Base-by-base conservation (phyloP, 2,113 vertebrate genomes). In the Erythrolamprus reginae region DNA sequence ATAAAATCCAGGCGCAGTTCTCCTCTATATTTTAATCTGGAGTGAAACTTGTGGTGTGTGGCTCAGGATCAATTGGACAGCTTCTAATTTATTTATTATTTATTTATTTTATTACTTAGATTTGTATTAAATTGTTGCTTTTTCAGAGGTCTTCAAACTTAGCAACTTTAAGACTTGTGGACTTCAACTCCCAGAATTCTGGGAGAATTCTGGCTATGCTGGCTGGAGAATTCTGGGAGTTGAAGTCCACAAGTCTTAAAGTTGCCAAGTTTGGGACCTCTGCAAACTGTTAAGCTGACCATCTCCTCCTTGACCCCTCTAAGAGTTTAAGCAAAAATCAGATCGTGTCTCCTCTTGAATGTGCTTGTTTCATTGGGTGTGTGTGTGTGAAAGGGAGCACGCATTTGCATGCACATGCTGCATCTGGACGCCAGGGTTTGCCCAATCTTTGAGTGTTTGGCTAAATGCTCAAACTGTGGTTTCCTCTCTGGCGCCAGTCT, bases 401-500 rank as follows among this genome's bases (percentile, higher is more conserved):
- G 13, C 24, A 84, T 50, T 88, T 88, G 96, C 83, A 58, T 95
- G 96, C 95, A 94, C 95, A 97, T 95, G 96, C 97, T 95, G 98
- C 98, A 98, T 99, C 98, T 99, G 98, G 98, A 98, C 97, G 95
- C 97, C 98, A 98, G 98, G 97, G 98, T 98, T 98, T 97, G 97
- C 98, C 98, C 97, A 97, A 97, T 97, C 98, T 98, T 96, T 96
- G 98, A 98, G 98, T 98, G 98, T 99, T 99, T 98, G 98, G 98
- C 98, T 98, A 98, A 99, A 98, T 98, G 98, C 98, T 98, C 97
- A 98, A 98, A 98, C 98, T 98, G 98, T 96, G 99, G 98, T 98
- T 99, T 99, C 98, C 98, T 98, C 97, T 95, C 96, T 98, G 98
- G 98, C 98, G 98, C 99, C 99, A 98, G 98, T 96, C 98, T 98